These are phyloP conservation scores for Taenioides sp. DNA, from an alignment of 2,797 vertebrate species.

Conservation along the genomic window DNA sequence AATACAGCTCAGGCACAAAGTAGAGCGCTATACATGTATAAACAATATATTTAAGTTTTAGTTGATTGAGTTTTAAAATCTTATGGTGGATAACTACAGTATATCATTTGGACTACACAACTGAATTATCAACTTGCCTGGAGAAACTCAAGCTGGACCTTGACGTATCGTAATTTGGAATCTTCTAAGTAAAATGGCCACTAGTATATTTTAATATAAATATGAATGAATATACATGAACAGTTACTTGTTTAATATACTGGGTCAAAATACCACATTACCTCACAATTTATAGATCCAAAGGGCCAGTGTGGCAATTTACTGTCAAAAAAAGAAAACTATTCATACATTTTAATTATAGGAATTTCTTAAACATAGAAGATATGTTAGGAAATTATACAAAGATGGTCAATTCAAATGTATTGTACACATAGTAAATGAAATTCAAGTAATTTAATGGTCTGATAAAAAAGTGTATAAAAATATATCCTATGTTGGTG, in stretches of 20 bases:
- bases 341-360: not conserved
- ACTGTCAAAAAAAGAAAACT: not conserved
- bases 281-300: slow-evolving; percentile 57
- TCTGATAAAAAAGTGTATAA: slow-evolving; percentile 53
- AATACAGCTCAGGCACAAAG: slow-evolving; percentile 43
- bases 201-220: slow-evolving; percentile 34
- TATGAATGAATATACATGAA: slow-evolving; percentile 2
- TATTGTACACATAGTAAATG: slow-evolving; percentile 26
- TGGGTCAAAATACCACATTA: slow-evolving; percentile 53
- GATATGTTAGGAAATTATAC: not conserved
- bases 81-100: slow-evolving; percentile 20
- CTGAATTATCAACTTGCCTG: slow-evolving; percentile 25
- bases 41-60: slow-evolving; percentile 23
- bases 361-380: not conserved
- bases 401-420: not conserved
- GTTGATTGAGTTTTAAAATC: slow-evolving; percentile 27
- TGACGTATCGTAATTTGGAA: slow-evolving; percentile 66
- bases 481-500: slow-evolving; percentile 61
- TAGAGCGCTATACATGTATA: slow-evolving; percentile 31
- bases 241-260: not conserved
- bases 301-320: slow-evolving; percentile 7
- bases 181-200: slow-evolving; percentile 52
- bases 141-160: slow-evolving; percentile 83
- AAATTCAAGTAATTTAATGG: slow-evolving; percentile 35
- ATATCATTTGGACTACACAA: slow-evolving; percentile 23